These are phyloP conservation scores for Dufourea novaeangliae DNA, from an alignment of 1,140 invertebrate genomes.

Conservation along the genomic window DNA sequence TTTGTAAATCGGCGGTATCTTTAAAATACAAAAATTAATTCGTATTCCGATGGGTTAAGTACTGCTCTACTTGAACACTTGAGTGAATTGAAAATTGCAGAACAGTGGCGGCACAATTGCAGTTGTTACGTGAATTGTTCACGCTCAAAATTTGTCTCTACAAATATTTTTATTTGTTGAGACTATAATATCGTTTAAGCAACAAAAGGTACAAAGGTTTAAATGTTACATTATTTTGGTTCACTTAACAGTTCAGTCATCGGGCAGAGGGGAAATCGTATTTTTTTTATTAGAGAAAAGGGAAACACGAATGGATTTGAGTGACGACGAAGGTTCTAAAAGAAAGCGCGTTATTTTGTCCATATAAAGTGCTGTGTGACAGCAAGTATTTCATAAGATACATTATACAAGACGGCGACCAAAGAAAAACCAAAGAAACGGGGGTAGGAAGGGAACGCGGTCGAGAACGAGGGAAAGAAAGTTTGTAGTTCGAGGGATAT, in stretches of 20 bases:
- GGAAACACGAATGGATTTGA: conserved; percentile 25
- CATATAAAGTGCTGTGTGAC: conserved; percentile 34
- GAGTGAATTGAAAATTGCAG: background rate
- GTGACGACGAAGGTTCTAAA: conserved; percentile 56
- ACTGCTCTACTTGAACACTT: background rate
- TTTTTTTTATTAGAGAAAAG: background rate
- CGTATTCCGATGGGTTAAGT: conserved; percentile 24
- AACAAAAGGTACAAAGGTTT: conserved; percentile 29
- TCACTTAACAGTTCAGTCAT: conserved; percentile 8
- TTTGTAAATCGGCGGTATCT: conserved; percentile 33
- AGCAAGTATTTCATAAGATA: conserved; percentile 52
- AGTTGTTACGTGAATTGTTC: background rate
- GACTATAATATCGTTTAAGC: background rate
- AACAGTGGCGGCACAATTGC: background rate
- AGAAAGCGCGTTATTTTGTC: conserved; percentile 52
- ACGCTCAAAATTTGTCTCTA: conserved; percentile 23
- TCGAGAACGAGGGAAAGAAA: conserved; percentile 39
- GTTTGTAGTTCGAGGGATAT: conserved; percentile 70
- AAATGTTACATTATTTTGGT: conserved; percentile 16
- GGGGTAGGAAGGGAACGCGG: conserved; percentile 1
- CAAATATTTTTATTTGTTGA: conserved; percentile 23
- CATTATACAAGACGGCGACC: conserved; percentile 52
- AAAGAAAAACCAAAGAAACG: conserved; percentile 33
- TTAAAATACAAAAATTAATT: conserved; percentile 9
- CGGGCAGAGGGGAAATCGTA: background rate